Evolutionary conservation across 2,113 vertebrate genomes (phyloP).

Genomic region (Ophthalmolycus amberensis): DNA sequence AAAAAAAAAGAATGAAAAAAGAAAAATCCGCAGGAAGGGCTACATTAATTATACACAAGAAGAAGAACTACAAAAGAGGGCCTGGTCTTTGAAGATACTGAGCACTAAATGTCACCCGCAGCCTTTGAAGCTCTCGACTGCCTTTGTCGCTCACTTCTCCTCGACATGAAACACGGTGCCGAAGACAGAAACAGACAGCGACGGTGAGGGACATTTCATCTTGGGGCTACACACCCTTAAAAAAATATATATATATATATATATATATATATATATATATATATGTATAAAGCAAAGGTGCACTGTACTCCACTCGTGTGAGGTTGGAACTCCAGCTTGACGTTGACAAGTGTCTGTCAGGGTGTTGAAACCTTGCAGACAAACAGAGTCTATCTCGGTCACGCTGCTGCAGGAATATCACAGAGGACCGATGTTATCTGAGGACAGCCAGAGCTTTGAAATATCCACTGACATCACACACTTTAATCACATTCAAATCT

Average conservation of each 20-base stretch:
- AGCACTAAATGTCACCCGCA: slow-evolving; percentile 76
- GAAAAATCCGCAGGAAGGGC: slow-evolving; percentile 52
- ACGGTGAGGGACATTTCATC: slow-evolving; percentile 56
- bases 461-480: slow-evolving; percentile 37
- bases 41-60: slow-evolving; percentile 85
- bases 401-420: slow-evolving; percentile 2
- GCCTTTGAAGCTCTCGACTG: slow-evolving; percentile 74
- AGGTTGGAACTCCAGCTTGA: not conserved
- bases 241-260: not conserved
- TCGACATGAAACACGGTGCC: slow-evolving; percentile 61
- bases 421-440: slow-evolving; percentile 22
- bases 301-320: not conserved
- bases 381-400: not conserved
- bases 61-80: slow-evolving; percentile 84
- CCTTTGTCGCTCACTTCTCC: slow-evolving; percentile 69
- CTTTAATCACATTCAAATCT: slow-evolving; percentile 31
- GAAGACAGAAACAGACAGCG: slow-evolving; percentile 27
- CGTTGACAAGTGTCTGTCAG: not conserved
- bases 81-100: slow-evolving; percentile 86
- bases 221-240: slow-evolving; percentile 13
- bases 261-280: no score
- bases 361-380: not conserved
- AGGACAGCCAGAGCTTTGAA: slow-evolving; percentile 22
- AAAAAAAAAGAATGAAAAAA: slow-evolving; percentile 10
- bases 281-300: not conserved